Conservation (phyloP, 2,797 vertebrate genomes). For the Leptoclinus maculatus region DNA sequence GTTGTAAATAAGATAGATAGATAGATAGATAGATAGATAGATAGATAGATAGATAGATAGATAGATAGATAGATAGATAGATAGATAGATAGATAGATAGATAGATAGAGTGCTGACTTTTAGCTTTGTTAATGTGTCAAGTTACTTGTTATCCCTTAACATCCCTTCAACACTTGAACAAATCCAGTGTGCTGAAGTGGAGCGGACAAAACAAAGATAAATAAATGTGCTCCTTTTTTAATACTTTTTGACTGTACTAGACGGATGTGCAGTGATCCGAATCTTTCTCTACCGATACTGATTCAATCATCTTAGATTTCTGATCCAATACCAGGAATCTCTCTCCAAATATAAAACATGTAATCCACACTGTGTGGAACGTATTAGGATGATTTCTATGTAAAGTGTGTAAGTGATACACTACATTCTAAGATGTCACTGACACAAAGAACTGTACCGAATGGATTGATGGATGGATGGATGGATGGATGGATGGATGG, state of each 20-base stretch:
- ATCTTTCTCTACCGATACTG: background rate
- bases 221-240: background rate
- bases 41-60: no score
- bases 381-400: background rate
- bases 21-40: no score
- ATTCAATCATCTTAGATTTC: background rate
- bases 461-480: background rate
- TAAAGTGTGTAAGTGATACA: background rate
- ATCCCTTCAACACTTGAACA: no score
- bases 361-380: background rate
- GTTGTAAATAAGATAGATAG: background rate
- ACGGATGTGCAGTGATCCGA: no score
- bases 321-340: background rate
- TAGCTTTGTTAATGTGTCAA: no score
- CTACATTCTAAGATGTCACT: background rate
- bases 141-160: no score
- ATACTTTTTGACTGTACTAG: background rate
- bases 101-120: no score
- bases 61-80: no score
- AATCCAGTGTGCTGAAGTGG: background rate
- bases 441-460: background rate
- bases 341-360: background rate
- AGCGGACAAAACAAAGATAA: background rate
- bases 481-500: constrained; percentile 4
- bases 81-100: no score